Evolutionary conservation across 2,113 vertebrate genomes (phyloP), one percentile per base, ranked within the genome.

Genomic region (Parotia lawesii): DNA sequence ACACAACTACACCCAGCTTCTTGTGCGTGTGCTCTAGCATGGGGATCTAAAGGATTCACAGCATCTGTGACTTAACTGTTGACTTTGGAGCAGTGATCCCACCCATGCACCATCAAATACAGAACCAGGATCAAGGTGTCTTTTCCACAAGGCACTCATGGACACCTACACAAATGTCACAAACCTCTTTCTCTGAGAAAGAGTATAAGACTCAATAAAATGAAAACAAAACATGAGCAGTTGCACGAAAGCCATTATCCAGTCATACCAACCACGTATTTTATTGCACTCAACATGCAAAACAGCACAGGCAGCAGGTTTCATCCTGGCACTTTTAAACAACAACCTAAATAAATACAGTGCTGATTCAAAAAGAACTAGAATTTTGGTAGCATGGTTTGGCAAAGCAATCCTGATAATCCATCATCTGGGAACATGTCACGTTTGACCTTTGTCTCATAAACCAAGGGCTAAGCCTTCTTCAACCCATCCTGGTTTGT

Each of bases 311-410:
- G 40, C 71, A 58, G 67, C 62, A 87, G 77, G 61, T 84, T 92
- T 72, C 20, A 66, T 73, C 42, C 57, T 31, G 37, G 50, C 44
- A 15, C 67, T 79, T 93, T 72, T 61, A 80, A 85, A 25, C 37
- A 40, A 57, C 42, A 42, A 71, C 33, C 31, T 44, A 84, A 85
- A 86, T 76, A 96, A 87, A 79, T 33, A 83, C 66, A 91, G 71
- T 80, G 31, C 54, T 66, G 72, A 76, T 54, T 51, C 50, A 93
- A 27, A 73, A 60, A 75, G 73, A 78, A 50, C 85, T 86, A 80
- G 67, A 95, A 95, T 95, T 94, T 96, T 91, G 90, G 78, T 90
- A 56, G 54, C 1, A 22, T 83, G 85, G 75, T 85, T 88, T 95
- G 82, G 87, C 87, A 91, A 80, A 80, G 28, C 60, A 77, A n/a